phyloP scores from a whole-genome alignment of 2,113 vertebrate genomes.

The Dinomys branickii region DNA sequence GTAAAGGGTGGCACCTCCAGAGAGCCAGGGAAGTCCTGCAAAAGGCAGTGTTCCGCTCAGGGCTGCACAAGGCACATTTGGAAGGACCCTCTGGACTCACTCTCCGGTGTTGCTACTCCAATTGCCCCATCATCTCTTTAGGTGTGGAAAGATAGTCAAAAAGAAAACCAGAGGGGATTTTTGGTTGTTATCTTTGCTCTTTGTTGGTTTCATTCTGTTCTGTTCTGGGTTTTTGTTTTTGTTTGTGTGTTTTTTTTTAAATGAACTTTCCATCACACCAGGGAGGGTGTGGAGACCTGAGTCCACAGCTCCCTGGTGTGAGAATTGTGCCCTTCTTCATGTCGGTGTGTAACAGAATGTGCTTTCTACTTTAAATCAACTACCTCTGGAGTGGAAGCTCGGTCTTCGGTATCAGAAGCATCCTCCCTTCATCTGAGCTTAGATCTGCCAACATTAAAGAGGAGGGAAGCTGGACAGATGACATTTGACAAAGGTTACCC shows the following conservation, averaged over 20 bases:
- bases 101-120: not conserved
- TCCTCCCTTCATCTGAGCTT: not conserved
- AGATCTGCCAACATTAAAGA: not conserved
- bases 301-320: not conserved
- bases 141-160: not conserved
- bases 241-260: not conserved
- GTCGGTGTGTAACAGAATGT: not conserved
- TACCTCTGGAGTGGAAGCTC: not conserved
- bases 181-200: not conserved
- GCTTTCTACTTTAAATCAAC: not conserved
- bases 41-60: not conserved
- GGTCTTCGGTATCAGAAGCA: not conserved
- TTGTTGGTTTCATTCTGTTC: not conserved
- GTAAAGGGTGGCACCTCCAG: not conserved
- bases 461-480: not conserved
- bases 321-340: not conserved
- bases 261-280: not conserved
- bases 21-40: not conserved
- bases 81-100: not conserved
- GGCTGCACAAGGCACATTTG: not conserved
- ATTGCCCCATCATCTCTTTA: not conserved
- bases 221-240: not conserved
- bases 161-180: not conserved
- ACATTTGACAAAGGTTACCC: not conserved
- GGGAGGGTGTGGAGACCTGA: not conserved